A percentile compares a stretch with the other conserved stretches of the same genome.
Evolutionary conservation across 2,888 invertebrate genomes (phyloP).

Genomic region (Lacanobia wlatinum): DNA sequence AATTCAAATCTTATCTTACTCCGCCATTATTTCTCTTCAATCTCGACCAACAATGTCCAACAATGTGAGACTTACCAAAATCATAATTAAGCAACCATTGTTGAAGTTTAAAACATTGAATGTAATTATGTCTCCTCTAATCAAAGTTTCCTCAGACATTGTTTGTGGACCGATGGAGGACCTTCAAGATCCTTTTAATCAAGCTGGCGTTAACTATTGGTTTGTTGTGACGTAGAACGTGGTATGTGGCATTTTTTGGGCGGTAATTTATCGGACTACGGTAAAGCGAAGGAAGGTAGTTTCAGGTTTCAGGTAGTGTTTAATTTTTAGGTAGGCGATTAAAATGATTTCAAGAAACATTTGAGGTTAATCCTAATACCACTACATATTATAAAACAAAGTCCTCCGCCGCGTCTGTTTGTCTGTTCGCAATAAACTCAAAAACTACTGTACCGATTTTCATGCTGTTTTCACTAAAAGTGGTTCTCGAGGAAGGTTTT

Average conservation of each 20-base stretch:
- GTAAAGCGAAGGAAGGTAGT: too few species aligned
- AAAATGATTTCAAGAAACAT: too few species aligned
- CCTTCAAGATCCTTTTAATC: constrained; percentile 47
- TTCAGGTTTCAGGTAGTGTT: too few species aligned
- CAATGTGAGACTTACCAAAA: constrained; percentile 24
- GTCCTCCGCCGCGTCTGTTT: too few species aligned
- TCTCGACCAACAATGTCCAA: constrained; percentile 2
- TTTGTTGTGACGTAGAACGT: not conserved
- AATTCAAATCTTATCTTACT: not conserved
- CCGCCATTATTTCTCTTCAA: constrained; percentile 5
- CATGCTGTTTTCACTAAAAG: too few species aligned
- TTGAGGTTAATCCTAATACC: too few species aligned
- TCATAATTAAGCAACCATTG: constrained; percentile 38
- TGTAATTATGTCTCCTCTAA: constrained; percentile 43
- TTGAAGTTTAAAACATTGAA: constrained; percentile 40
- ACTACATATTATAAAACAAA: too few species aligned
- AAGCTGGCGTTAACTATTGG: constrained; percentile 32
- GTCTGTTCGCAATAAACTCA: too few species aligned
- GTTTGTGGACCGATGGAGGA: constrained; percentile 35
- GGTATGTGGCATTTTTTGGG: constrained; percentile 24
- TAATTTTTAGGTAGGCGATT: too few species aligned
- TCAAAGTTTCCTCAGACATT: constrained; percentile 48
- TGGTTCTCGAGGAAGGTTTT: too few species aligned
- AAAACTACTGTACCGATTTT: too few species aligned
- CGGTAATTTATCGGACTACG: not conserved